A percentile compares a stretch with the other conserved stretches of the same genome.
Conservation (phyloP, 2,888 invertebrate species). For the Rhopalosiphum nymphaeae region DNA sequence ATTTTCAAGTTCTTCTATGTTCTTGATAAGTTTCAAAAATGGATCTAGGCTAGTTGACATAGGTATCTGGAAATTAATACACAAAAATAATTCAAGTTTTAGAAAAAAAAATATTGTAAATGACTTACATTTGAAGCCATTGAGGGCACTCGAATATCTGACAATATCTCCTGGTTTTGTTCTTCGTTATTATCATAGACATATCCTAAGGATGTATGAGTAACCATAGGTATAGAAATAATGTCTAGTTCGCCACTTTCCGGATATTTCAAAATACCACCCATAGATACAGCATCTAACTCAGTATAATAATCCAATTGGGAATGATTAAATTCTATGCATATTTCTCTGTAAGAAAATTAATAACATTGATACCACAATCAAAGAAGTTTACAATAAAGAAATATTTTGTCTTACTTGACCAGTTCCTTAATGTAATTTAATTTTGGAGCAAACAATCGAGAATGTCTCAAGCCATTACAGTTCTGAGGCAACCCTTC, state of each 20-base stretch:
- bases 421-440: slow-evolving; percentile 75
- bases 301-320: slow-evolving; percentile 87
- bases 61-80: slow-evolving; percentile 25
- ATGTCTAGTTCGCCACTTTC: slow-evolving; percentile 68
- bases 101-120: background rate
- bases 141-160: background rate
- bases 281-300: slow-evolving; percentile 85
- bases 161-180: background rate
- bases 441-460: slow-evolving; percentile 79
- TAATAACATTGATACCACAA: background rate
- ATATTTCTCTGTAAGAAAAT: slow-evolving; percentile 76
- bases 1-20: slow-evolving; percentile 60
- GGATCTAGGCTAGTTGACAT: slow-evolving; percentile 58
- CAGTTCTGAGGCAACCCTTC: slow-evolving; percentile 78
- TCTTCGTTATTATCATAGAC: slow-evolving; percentile 35
- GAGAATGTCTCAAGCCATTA: slow-evolving; percentile 75
- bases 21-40: slow-evolving; percentile 53
- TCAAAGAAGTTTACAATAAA: background rate
- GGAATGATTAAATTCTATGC: slow-evolving; percentile 89
- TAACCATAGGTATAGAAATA: slow-evolving; percentile 3
- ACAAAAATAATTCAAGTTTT: background rate
- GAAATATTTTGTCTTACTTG: slow-evolving; percentile 69
- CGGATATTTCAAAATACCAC: slow-evolving; percentile 74
- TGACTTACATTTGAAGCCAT: slow-evolving; percentile 35
- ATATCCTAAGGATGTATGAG: slow-evolving; percentile 52